Conservation (phyloP, 2,888 invertebrate genomes). For the Rhagonycha lutea region DNA sequence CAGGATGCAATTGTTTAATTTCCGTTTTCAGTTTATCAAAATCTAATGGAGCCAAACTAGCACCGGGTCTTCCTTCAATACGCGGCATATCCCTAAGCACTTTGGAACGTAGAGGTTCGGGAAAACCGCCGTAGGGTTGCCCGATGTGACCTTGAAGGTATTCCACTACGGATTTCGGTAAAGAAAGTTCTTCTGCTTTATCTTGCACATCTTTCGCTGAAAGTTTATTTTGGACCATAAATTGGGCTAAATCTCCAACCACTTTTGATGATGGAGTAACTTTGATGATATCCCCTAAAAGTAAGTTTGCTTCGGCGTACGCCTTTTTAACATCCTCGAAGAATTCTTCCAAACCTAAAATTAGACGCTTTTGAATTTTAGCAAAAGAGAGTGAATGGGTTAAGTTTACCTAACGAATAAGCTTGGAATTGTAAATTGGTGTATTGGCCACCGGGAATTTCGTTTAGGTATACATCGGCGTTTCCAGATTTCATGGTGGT, state of each 20-base stretch:
- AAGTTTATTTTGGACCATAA: constrained; percentile 98
- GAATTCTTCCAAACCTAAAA: constrained; percentile 81
- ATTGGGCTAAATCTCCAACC: constrained; percentile 98
- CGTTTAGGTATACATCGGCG: constrained; percentile 97
- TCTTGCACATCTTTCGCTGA: constrained; percentile 80
- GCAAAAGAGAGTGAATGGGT: neutral
- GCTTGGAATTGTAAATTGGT: constrained; percentile 99
- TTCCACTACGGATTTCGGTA: constrained; percentile 97
- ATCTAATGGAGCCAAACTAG: constrained; percentile 79
- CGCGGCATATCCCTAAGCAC: constrained; percentile 84
- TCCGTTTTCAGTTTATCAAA: constrained; percentile 79
- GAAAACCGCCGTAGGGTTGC: constrained; percentile 94
- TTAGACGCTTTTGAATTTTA: neutral
- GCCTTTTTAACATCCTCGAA: constrained; percentile 98
- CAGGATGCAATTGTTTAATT: constrained; percentile 76
- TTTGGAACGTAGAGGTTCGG: constrained; percentile 89
- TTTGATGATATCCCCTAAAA: constrained; percentile 97
- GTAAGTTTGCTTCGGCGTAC: constrained; percentile 88
- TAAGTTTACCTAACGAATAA: constrained; percentile 73
- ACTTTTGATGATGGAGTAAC: constrained; percentile 99
- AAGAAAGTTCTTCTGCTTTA: constrained; percentile 92
- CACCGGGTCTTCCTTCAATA: constrained; percentile 91
- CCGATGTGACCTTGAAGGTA: constrained; percentile 95
- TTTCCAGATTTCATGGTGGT: constrained; percentile 96
- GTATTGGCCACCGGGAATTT: constrained; percentile 99